A percentile compares a stretch with the other conserved stretches of the same genome.
phyloP scores from a whole-genome alignment of 2,797 vertebrate genomes.

The Acanthis flammea region DNA sequence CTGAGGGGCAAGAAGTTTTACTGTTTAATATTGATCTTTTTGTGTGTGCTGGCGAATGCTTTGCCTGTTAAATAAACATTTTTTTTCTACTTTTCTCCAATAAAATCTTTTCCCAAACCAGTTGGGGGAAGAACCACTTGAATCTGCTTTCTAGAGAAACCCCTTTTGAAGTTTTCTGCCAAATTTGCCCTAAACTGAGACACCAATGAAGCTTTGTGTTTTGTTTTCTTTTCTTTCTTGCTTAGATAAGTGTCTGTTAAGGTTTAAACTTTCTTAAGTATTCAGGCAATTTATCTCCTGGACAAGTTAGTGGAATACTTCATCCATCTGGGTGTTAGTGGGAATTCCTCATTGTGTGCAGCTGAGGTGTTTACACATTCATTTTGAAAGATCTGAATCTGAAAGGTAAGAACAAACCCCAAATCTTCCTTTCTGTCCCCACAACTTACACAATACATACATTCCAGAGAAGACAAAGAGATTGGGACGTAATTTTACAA shows the following conservation, averaged over 20 bases:
- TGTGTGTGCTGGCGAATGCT: not conserved
- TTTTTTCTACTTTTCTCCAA: not conserved
- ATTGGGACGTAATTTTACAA: not conserved
- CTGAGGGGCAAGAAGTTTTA: not conserved
- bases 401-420: not conserved
- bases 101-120: not conserved
- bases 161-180: not conserved
- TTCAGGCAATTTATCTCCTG: not conserved
- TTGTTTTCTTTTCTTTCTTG: not conserved
- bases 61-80: not conserved
- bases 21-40: not conserved
- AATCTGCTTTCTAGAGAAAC: not conserved
- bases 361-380: not conserved
- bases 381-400: not conserved
- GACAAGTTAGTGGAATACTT: not conserved
- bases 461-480: not conserved
- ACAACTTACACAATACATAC: not conserved
- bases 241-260: not conserved
- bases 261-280: not conserved
- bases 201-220: not conserved
- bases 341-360: not conserved
- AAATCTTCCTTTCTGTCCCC: not conserved
- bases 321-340: not conserved
- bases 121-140: fast-evolving
- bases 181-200: not conserved